phyloP scores from a whole-genome alignment of 2,113 vertebrate species.

The Abramis brama region DNA sequence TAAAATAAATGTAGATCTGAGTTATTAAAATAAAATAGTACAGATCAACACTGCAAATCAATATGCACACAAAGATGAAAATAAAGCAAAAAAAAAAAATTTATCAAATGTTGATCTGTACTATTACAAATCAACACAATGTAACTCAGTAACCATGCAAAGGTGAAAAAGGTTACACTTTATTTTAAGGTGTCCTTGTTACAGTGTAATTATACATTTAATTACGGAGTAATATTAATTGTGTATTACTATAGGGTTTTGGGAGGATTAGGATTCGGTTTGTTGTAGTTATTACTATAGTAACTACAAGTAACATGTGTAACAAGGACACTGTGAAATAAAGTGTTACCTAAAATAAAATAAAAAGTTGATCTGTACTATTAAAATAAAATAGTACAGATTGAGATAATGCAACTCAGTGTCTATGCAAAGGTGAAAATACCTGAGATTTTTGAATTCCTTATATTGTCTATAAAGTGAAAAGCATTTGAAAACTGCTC shows the following conservation, averaged over 20 bases:
- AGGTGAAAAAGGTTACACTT: slow-evolving; percentile 27
- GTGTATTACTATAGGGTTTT: no score
- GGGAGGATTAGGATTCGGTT: no score
- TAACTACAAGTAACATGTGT: no score
- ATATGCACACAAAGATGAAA: not conserved
- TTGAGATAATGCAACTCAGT: not conserved
- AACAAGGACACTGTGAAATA: no score
- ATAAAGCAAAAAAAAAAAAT: no score
- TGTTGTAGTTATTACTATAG: no score
- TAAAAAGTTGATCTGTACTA: not conserved
- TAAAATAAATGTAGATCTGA: not conserved
- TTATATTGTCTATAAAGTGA: slow-evolving; percentile 20
- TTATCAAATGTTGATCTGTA: not conserved
- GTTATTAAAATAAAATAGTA: not conserved
- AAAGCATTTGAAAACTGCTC: slow-evolving; percentile 49
- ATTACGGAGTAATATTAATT: no score
- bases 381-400: no score
- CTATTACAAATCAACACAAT: not conserved
- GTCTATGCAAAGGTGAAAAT: slow-evolving; percentile 54
- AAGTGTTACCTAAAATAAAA: no score
- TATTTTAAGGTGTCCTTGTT: no score
- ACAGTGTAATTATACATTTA: no score
- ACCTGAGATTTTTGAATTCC: not conserved
- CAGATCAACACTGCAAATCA: not conserved
- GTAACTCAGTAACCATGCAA: slow-evolving; percentile 43